Conservation (phyloP, 2,797 vertebrate genomes). For the Melopsittacus undulatus region DNA sequence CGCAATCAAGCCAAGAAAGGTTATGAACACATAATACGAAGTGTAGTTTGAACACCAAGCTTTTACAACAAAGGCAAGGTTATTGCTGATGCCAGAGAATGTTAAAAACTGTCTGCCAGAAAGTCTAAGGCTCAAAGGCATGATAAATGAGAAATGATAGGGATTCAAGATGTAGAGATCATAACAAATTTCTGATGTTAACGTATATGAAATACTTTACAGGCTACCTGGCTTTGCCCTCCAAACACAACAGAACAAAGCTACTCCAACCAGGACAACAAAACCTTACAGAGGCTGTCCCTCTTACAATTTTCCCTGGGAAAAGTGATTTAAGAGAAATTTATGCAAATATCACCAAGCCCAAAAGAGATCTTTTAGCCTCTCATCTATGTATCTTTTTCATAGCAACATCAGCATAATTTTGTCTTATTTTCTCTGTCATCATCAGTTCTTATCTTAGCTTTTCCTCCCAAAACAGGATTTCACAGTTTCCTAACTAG, state of each 20-base stretch:
- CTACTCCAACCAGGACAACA: neutral
- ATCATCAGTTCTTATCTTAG: neutral
- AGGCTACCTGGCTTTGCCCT: neutral
- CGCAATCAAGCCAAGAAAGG: slow-evolving; percentile 59
- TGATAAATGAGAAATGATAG: slow-evolving; percentile 32
- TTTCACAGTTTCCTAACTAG: neutral
- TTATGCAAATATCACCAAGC: neutral
- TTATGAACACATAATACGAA: slow-evolving; percentile 43
- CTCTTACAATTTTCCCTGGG: neutral
- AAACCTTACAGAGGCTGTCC: neutral
- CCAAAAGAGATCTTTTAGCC: neutral
- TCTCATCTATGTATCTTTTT: neutral
- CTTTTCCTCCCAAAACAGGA: neutral
- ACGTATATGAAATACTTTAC: neutral
- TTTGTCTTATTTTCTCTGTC: neutral
- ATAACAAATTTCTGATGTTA: neutral
- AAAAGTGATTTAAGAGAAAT: neutral
- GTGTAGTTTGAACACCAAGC: slow-evolving; percentile 39
- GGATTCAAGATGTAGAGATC: neutral
- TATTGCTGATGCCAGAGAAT: slow-evolving; percentile 58
- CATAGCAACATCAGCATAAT: neutral
- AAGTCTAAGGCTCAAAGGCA: slow-evolving; percentile 59
- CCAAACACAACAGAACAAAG: neutral
- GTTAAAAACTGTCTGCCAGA: slow-evolving; percentile 11
- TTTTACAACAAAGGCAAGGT: slow-evolving; percentile 49